Conservation (phyloP, 2,797 vertebrate genomes). For the Macropus fuliginosus region DNA sequence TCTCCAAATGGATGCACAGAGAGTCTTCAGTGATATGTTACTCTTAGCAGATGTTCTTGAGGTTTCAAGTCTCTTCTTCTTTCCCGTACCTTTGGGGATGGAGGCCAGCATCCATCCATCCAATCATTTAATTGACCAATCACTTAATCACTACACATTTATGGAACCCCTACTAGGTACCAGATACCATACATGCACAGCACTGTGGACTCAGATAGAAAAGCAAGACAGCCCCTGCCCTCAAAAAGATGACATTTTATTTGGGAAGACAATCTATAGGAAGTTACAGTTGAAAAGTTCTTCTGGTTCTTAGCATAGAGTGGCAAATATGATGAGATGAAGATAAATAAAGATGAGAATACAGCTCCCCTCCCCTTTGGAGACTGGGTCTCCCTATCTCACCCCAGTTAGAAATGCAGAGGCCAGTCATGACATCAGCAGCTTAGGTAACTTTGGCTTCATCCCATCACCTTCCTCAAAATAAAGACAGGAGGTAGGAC, state of each 20-base stretch:
- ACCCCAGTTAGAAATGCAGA: background rate
- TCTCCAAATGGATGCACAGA: background rate
- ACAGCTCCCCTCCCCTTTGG: background rate
- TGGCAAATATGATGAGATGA: background rate
- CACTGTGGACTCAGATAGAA: background rate
- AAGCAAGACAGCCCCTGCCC: background rate
- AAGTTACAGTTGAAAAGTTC: background rate
- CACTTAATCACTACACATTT: background rate
- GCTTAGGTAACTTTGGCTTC: background rate
- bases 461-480: background rate
- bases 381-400: background rate
- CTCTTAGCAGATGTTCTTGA: background rate
- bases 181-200: background rate
- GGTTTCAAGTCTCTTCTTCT: background rate
- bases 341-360: background rate
- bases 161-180: background rate
- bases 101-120: background rate
- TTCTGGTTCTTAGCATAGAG: background rate
- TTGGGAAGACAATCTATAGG: background rate
- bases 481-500: background rate
- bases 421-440: background rate
- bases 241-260: background rate
- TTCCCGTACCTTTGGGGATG: background rate
- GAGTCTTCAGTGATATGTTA: background rate
- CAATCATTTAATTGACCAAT: background rate